Evolutionary conservation across 1,140 invertebrate genomes (phyloP), one percentile per base, ranked within the genome.

Genomic region (Drosophila novamexicana): DNA sequence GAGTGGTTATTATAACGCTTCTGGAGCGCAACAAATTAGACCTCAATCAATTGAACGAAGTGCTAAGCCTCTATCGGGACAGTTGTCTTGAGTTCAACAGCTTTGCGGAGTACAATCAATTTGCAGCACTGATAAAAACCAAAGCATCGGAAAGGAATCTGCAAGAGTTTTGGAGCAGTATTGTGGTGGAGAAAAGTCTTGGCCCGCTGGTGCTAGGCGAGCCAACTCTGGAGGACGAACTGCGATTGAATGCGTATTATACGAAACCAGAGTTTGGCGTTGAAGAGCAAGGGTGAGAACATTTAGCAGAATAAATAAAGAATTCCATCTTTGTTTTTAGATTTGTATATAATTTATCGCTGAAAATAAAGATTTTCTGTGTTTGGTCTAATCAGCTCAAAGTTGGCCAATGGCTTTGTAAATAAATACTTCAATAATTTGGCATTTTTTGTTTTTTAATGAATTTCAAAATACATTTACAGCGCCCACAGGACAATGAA

Each of bases 21-120:
- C 12, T 91, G 34, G 70, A 91, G 7, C 84, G 84, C 1, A 75
- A 68, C 6, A 83, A 79, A 37, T 22, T 74, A 1, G 72, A 84
- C 10, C 14, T 61, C 7, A 54, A 73, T 1, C 72, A 86, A 56
- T 39, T 91, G 8, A 36, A 22, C 5, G 76, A 83, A 22, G 50
- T 91, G 7, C 67, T 92, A 1, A 7, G 34, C 6, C n/a, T 81
- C 1, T 90, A 88, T 64, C 78, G 91, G 3, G 73, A 75, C 9
- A 73, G 75, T 37, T 76, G 77, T 36, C 18, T 81, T 1, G 79
- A 88, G 1, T 92, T 89, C 22, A 81, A 79, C 56, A 65, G 75
- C 7, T 86, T 85, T 32, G 47, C 57, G 18, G 91, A 90, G 7
- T 92, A 86, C 57, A 86, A 92, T 44, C 69, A 81, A 16, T 92